Percentiles rank a stretch among this genome's conserved stretches.
These are phyloP conservation scores for Sarcophaga rosellei DNA, from an alignment of 2,888 invertebrate genomes.

Conservation along the genomic window DNA sequence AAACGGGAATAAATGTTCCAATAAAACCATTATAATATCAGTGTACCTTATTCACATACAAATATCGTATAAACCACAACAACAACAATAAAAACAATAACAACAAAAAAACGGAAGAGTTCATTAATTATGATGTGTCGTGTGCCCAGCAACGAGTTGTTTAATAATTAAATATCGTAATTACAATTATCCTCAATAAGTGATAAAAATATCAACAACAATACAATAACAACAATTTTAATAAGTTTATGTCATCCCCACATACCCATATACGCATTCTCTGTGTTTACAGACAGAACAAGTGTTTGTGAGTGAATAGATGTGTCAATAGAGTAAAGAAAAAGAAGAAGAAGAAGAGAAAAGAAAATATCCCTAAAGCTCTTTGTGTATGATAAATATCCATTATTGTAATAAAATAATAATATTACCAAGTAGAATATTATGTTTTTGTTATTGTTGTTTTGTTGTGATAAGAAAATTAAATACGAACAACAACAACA, in stretches of 20 bases:
- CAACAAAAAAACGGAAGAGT: too few relatives aligned
- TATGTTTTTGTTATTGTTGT: slow-evolving; percentile 21
- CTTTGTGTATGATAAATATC: neutral
- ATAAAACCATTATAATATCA: slow-evolving; percentile 15
- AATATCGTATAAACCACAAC: neutral
- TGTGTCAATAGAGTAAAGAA: neutral
- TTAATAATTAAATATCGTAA: neutral
- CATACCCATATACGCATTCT: neutral
- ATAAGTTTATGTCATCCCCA: neutral
- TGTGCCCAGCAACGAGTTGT: neutral
- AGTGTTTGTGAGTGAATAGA: neutral
- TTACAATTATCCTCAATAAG: neutral
- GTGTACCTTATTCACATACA: neutral
- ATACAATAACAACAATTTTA: neutral
- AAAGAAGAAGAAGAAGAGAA: neutral
- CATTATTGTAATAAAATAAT: slow-evolving; percentile 4
- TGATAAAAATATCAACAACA: slow-evolving; percentile 11
- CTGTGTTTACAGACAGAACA: neutral
- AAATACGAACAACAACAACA: neutral
- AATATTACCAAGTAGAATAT: neutral
- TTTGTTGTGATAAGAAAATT: slow-evolving; percentile 48
- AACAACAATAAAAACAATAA: neutral
- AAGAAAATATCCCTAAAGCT: neutral
- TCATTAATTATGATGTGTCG: neutral
- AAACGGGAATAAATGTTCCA: slow-evolving; percentile 30